These are phyloP conservation scores for Turritopsis dohrnii DNA, from an alignment of 30 jellyfish, hydroid and myxozoan genomes.

Conservation along the genomic window DNA sequence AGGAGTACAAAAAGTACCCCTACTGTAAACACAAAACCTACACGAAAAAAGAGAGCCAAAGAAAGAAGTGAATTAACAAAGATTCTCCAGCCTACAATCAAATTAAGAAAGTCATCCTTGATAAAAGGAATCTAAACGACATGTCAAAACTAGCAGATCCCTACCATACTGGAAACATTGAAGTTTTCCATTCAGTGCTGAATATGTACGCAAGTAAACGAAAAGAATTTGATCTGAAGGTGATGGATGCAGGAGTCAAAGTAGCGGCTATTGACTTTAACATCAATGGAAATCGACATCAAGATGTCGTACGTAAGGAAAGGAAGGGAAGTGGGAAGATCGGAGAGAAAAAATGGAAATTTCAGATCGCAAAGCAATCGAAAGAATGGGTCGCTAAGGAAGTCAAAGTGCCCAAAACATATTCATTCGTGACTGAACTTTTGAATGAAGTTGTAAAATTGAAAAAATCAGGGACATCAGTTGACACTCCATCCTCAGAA, in stretches of 20 bases:
- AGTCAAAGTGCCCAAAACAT: neutral
- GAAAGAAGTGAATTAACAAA: neutral
- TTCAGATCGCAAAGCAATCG: neutral
- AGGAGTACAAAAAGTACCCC: neutral
- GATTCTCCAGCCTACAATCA: neutral
- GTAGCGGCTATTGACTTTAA: constrained; percentile 2
- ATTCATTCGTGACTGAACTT: neutral
- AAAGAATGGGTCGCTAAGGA: constrained; percentile 18
- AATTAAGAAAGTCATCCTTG: neutral
- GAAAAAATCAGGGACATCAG: neutral
- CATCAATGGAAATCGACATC: neutral
- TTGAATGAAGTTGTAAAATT: neutral
- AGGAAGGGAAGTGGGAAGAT: neutral
- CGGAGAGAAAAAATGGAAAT: constrained; percentile 19
- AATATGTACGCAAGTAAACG: neutral
- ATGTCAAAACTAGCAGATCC: neutral
- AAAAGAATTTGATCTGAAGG: constrained; percentile 8
- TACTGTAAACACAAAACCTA: neutral
- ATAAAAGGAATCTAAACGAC: neutral
- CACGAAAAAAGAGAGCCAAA: neutral
- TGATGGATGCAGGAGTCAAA: constrained; percentile 17
- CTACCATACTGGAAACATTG: constrained; percentile 13
- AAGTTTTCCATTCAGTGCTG: too few relatives aligned
- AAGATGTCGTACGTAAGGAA: neutral
- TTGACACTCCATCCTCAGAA: neutral